Evolutionary conservation across 2,888 invertebrate genomes (phyloP).

Genomic region (Athalia circularis): DNA sequence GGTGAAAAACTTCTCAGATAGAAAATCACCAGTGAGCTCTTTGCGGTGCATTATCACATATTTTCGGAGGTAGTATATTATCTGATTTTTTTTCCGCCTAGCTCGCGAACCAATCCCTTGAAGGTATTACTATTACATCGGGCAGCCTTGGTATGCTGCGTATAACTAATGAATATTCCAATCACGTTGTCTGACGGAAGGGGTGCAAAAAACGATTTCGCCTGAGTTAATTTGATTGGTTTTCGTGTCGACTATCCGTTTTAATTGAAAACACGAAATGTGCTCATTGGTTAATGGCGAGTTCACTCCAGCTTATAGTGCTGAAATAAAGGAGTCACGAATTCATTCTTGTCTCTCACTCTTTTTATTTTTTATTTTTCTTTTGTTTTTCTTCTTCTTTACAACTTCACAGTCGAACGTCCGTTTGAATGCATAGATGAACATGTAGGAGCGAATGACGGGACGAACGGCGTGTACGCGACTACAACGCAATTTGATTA

Average conservation of each 20-base stretch:
- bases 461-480: too few relatives aligned
- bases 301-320: background rate
- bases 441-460: too few relatives aligned
- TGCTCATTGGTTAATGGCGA: conserved; percentile 8
- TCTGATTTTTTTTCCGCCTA: background rate
- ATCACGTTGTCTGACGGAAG: conserved; percentile 32
- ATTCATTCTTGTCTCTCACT: background rate
- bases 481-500: too few relatives aligned
- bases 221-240: conserved; percentile 42
- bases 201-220: conserved; percentile 27
- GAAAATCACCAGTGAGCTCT: too few relatives aligned
- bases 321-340: background rate
- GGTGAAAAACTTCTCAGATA: too few relatives aligned
- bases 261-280: conserved; percentile 38
- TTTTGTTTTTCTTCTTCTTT: background rate
- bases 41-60: too few relatives aligned
- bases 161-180: conserved; percentile 41
- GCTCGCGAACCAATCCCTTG: conserved; percentile 4
- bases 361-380: background rate
- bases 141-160: background rate
- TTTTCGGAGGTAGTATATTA: background rate
- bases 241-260: background rate
- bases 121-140: background rate
- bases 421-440: too few relatives aligned
- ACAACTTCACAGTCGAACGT: background rate